Percentiles rank a stretch among this genome's conserved stretches.
phyloP scores from a whole-genome alignment of 2,113 vertebrate species.

The Ailuropoda melanoleuca region DNA sequence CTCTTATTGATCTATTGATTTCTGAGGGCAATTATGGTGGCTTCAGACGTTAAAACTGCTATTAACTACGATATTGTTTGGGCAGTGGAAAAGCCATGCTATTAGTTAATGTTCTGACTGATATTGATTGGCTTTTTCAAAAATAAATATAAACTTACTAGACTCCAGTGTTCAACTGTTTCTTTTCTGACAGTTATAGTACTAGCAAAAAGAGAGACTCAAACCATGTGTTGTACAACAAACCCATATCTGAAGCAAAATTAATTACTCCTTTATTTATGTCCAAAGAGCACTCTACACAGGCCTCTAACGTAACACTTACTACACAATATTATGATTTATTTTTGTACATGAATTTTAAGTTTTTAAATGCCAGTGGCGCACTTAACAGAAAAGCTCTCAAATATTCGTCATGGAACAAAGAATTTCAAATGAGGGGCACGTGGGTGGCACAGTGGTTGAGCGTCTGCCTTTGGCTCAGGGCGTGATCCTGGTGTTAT shows the following conservation, averaged over 20 bases:
- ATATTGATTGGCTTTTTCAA: conserved; percentile 85
- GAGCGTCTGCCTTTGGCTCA: no score
- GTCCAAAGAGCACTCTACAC: background rate
- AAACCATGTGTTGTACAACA: background rate
- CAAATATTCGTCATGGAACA: background rate
- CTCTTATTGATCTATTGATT: conserved; percentile 82
- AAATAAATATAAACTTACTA: conserved; percentile 80
- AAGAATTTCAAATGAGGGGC: conserved; percentile 54
- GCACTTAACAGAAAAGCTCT: background rate
- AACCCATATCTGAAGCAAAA: background rate
- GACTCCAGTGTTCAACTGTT: conserved; percentile 74
- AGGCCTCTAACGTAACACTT: background rate
- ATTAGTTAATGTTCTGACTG: conserved; percentile 87
- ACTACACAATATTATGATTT: background rate
- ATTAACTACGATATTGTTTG: conserved; percentile 86
- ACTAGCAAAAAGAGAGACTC: conserved; percentile 64
- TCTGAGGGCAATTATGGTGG: conserved; percentile 76
- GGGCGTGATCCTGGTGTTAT: no score
- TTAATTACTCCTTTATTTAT: background rate
- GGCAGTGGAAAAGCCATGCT: conserved; percentile 81
- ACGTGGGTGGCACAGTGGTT: no score
- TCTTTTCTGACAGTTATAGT: conserved; percentile 77
- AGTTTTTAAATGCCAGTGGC: background rate
- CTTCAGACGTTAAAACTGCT: conserved; percentile 79
- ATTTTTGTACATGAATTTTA: background rate